Percentiles rank a stretch among this genome's conserved stretches.
These are phyloP conservation scores for Bufo gargarizans DNA, from an alignment of 2,113 vertebrate genomes.

Conservation along the genomic window DNA sequence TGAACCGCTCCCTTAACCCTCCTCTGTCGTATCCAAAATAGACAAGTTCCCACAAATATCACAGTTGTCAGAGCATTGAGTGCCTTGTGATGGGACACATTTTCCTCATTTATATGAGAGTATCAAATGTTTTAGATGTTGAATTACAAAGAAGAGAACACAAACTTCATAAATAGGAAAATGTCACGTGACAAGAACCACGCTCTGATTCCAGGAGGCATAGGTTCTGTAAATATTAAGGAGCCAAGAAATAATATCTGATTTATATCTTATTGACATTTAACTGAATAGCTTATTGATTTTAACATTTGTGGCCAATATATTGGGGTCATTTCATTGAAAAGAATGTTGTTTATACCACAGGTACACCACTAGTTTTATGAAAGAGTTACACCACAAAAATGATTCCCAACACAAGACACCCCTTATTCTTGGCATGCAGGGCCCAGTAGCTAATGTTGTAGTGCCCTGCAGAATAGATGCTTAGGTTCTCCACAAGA, in stretches of 20 bases:
- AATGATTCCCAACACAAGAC: background rate
- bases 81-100: background rate
- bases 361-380: background rate
- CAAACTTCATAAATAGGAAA: background rate
- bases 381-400: background rate
- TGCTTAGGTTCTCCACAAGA: background rate
- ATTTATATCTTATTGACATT: no score
- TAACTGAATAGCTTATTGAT: background rate
- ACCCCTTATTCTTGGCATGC: background rate
- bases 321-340: no score
- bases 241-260: no score
- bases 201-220: background rate
- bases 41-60: conserved; percentile 34
- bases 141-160: background rate
- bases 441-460: background rate
- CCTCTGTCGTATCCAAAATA: conserved; percentile 14
- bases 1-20: conserved; percentile 27
- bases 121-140: background rate
- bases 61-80: background rate
- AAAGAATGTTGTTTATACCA: no score
- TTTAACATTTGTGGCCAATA: background rate
- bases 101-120: background rate
- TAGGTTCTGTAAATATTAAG: background rate
- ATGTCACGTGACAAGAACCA: background rate
- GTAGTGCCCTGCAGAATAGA: background rate